Conservation (phyloP, 2,888 invertebrate species). For the Leucophora obtusa region DNA sequence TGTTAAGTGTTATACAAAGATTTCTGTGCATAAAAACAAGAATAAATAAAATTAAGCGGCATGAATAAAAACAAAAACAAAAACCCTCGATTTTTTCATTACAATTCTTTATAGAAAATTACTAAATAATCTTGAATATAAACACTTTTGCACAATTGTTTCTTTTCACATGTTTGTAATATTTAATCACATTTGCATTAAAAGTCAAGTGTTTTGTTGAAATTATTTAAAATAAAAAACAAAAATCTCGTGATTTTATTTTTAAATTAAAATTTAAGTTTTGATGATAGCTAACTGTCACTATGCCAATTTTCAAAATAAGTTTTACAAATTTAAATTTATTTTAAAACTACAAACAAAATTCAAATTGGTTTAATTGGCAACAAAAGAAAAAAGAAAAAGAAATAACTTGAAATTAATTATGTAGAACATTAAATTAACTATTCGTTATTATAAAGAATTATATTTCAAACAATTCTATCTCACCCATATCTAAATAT, state of each 20-base stretch:
- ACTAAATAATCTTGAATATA: slow-evolving; percentile 1
- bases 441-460: too few relatives aligned
- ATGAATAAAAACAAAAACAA: slow-evolving; percentile 20
- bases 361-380: too few relatives aligned
- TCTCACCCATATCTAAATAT: slow-evolving; percentile 36
- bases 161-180: background rate
- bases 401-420: too few relatives aligned
- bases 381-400: too few relatives aligned
- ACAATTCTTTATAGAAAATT: slow-evolving; percentile 3
- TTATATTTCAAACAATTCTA: too few relatives aligned
- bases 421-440: too few relatives aligned
- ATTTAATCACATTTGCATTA: background rate
- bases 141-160: slow-evolving; percentile 10
- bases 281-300: slow-evolving; percentile 41
- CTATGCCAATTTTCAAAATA: slow-evolving; percentile 45
- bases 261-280: slow-evolving; percentile 14
- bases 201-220: slow-evolving; percentile 39
- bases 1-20: slow-evolving; percentile 73
- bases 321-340: slow-evolving; percentile 31
- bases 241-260: slow-evolving; percentile 49
- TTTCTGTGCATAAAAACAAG: slow-evolving; percentile 28
- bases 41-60: slow-evolving; percentile 19
- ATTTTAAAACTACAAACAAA: slow-evolving; percentile 7
- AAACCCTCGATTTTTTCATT: background rate
- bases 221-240: background rate